Conservation (phyloP, 2,113 vertebrate species). For the Leucosticte australis region DNA sequence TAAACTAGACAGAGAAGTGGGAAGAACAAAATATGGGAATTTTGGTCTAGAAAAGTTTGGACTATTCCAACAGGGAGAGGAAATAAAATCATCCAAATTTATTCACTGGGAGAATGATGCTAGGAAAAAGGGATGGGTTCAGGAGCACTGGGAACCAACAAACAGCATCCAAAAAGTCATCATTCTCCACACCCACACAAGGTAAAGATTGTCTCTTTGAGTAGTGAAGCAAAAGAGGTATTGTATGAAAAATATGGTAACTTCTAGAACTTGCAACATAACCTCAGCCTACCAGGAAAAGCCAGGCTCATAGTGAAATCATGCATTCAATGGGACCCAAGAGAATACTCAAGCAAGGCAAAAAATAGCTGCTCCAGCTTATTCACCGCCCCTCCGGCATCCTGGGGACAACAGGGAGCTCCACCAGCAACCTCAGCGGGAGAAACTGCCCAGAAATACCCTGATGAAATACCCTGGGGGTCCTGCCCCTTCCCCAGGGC, state of each 20-base stretch:
- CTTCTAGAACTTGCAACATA: neutral
- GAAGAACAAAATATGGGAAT: neutral
- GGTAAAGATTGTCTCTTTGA: neutral
- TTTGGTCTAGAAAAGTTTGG: neutral
- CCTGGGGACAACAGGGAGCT: neutral
- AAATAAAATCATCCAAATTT: neutral
- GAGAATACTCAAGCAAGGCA: neutral
- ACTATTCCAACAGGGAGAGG: neutral
- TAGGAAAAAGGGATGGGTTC: neutral
- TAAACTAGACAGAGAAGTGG: neutral
- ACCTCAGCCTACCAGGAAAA: conserved; percentile 9
- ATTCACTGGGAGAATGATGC: neutral
- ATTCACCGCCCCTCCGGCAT: neutral
- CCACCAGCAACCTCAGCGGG: neutral
- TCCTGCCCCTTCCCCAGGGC: neutral
- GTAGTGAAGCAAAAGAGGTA: neutral
- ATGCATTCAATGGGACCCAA: neutral
- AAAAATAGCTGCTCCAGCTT: conserved; percentile 5
- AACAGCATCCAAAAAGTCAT: neutral
- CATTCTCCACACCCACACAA: neutral
- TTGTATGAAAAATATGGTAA: neutral
- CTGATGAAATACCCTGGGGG: neutral
- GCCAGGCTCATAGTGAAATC: neutral
- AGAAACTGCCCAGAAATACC: neutral
- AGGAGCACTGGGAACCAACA: neutral